These are phyloP conservation scores for Caenorhabditis sp. DNA, from an alignment of 2,888 invertebrate genomes.

Conservation along the genomic window DNA sequence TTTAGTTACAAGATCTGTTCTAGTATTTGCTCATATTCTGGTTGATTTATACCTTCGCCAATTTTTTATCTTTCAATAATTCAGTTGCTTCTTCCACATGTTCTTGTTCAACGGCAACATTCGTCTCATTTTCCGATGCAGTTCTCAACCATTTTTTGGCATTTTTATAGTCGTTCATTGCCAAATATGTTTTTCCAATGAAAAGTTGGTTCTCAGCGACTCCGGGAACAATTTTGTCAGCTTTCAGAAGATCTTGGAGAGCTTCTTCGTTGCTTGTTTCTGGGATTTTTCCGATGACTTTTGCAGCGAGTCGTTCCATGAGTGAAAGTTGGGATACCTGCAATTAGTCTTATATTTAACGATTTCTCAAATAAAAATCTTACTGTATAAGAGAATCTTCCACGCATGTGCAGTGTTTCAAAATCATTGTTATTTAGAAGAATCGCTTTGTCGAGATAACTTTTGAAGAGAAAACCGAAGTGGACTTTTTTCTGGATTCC, in stretches of 20 bases:
- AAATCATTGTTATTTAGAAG: constrained; percentile 30
- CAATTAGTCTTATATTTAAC: background rate
- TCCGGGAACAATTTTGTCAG: constrained; percentile 14
- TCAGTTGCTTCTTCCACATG: constrained; percentile 36
- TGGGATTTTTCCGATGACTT: constrained; percentile 39
- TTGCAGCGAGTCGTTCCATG: constrained; percentile 33
- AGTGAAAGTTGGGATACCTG: constrained; percentile 37
- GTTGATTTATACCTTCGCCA: background rate
- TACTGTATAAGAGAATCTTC: constrained; percentile 46
- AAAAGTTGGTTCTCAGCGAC: constrained; percentile 47
- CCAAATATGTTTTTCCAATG: constrained; percentile 47
- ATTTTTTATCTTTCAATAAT: constrained; percentile 26
- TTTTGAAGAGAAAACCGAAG: constrained; percentile 50
- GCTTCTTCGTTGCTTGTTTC: constrained; percentile 32
- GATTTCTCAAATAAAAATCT: background rate
- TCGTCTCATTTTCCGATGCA: constrained; percentile 16
- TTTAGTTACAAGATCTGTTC: too few relatives aligned
- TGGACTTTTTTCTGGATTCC: constrained; percentile 35
- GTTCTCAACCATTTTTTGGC: constrained; percentile 37
- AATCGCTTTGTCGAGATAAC: constrained; percentile 38
- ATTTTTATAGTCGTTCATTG: constrained; percentile 35
- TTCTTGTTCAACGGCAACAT: constrained; percentile 33
- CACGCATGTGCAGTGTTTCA: constrained; percentile 48
- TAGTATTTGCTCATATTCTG: too few relatives aligned
- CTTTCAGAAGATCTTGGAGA: constrained; percentile 38